Base-by-base conservation (phyloP, 2,797 vertebrate genomes). In the Odontamblyopus rebecca region DNA sequence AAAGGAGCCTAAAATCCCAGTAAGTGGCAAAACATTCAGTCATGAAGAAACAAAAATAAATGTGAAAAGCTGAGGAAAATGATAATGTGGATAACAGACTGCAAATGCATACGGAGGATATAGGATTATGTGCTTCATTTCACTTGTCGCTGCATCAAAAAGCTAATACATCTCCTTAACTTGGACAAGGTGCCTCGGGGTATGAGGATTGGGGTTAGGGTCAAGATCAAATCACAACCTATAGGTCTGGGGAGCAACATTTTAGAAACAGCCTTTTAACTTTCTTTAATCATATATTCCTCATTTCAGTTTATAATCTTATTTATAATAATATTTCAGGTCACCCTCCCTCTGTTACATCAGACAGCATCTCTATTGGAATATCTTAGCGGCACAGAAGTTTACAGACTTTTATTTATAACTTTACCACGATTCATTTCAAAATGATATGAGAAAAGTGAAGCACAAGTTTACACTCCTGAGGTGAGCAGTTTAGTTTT, bases 331-430 rank as follows among this genome's bases (percentile, higher is more conserved):
- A 23, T 23, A 23, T 23, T 23, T 53, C 18, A n/a, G 51, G 19
- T 53, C 6, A 53, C 2, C n/a, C 19, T 8, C 7, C 0, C 2
- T 54, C 9, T 54, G 23, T n/a, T 2, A 54, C 53, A n/a, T 54
- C 53, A 9, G 53, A 8, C 53, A 54, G 19, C 53, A 2, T n/a
- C 3, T 48, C 44, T 48, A 15, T 4, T 48, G 12, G 4, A 48
- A 48, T 15, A 44, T 44, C 11, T 44, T 89, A 81, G 89, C 86
- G 81, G 48, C 38, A 27, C 80, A 81, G 82, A 89, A 90, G 84
- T 84, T 91, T 89, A 93, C 86, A 90, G 90, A 91, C 90, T 91
- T 89, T 89, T 90, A 93, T 92, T 91, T 84, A 79, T 85, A 82
- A 85, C 44, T 85, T 84, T 76, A 81, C 83, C 88, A 79, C 79